A percentile compares a stretch with the other conserved stretches of the same genome.
phyloP scores from a whole-genome alignment of 2,797 vertebrate genomes.

The Pseudomugil gertrudae region DNA sequence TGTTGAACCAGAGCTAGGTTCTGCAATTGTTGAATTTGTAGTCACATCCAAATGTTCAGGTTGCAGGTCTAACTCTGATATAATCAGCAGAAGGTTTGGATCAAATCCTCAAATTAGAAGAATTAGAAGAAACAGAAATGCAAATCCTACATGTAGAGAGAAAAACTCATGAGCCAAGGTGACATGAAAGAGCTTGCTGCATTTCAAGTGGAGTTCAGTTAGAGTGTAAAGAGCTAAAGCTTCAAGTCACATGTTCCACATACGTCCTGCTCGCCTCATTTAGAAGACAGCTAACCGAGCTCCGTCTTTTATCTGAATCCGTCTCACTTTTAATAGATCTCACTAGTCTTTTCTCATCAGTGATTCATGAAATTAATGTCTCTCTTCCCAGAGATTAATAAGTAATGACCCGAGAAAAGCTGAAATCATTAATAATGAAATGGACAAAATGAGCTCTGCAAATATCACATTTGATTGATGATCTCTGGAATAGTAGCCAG shows the following conservation, averaged over 20 bases:
- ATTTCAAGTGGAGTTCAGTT: slow-evolving; percentile 33
- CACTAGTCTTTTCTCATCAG: slow-evolving; percentile 63
- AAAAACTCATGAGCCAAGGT: slow-evolving; percentile 33
- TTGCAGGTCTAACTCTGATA: slow-evolving; percentile 68
- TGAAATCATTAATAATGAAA: slow-evolving; percentile 76
- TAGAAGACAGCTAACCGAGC: slow-evolving; percentile 47
- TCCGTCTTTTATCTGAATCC: slow-evolving; percentile 51
- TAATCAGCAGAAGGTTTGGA: slow-evolving; percentile 50
- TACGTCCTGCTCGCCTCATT: slow-evolving; percentile 66
- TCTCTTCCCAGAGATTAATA: slow-evolving; percentile 74
- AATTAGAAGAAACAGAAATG: slow-evolving; percentile 34
- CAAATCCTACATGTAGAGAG: slow-evolving; percentile 46
- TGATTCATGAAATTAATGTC: slow-evolving; percentile 71
- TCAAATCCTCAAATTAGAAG: slow-evolving; percentile 53
- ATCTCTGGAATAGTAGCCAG: slow-evolving; percentile 64
- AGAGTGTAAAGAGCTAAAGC: slow-evolving; percentile 27
- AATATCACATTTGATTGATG: slow-evolving; percentile 77
- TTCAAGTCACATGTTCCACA: slow-evolving; percentile 43
- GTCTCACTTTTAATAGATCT: slow-evolving; percentile 67
- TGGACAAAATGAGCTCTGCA: slow-evolving; percentile 75
- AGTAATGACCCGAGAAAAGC: slow-evolving; percentile 64
- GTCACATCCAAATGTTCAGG: slow-evolving; percentile 61
- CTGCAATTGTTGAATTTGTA: slow-evolving; percentile 51
- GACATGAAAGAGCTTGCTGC: slow-evolving; percentile 30
- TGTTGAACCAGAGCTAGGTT: slow-evolving; percentile 52